phyloP scores from a whole-genome alignment of 2,797 vertebrate species.

The Silurus lanzhouensis region DNA sequence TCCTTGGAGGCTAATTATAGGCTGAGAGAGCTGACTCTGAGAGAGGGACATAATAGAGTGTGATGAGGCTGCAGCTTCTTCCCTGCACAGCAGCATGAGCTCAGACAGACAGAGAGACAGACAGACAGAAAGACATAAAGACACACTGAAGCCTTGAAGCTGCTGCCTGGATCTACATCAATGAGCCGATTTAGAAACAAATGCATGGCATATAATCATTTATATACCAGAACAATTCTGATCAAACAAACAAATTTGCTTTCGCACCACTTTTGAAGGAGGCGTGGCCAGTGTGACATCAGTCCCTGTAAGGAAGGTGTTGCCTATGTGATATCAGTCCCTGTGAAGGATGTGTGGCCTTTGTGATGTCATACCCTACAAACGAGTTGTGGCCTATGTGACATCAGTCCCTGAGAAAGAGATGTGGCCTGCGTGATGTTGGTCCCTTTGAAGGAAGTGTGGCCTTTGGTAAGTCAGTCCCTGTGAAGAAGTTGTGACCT shows the following conservation, averaged over 20 bases:
- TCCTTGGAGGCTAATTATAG: slow-evolving; percentile 68
- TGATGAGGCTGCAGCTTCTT: slow-evolving; percentile 45
- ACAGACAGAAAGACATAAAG: neutral
- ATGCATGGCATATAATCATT: neutral
- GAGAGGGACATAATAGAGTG: slow-evolving; percentile 50
- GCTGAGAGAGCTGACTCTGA: slow-evolving; percentile 51
- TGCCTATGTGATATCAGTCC: neutral
- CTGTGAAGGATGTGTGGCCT: neutral
- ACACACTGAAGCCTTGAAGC: slow-evolving; percentile 2
- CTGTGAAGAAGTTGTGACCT: too few species aligned
- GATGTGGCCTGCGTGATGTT: neutral
- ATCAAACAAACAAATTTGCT: neutral
- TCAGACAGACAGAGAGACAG: slow-evolving; percentile 33
- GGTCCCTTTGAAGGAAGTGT: too few species aligned
- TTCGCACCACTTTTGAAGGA: neutral
- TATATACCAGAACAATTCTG: neutral
- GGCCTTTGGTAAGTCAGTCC: too few species aligned
- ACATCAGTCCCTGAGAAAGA: neutral
- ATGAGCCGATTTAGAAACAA: neutral
- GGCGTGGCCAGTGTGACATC: neutral
- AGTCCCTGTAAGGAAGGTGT: neutral
- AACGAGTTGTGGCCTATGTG: too few species aligned
- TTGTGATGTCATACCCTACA: neutral
- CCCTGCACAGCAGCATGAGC: slow-evolving; percentile 36
- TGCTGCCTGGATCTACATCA: slow-evolving; percentile 3